Evolutionary conservation across 2,797 vertebrate species (phyloP).

Genomic region (Mus caroli): DNA sequence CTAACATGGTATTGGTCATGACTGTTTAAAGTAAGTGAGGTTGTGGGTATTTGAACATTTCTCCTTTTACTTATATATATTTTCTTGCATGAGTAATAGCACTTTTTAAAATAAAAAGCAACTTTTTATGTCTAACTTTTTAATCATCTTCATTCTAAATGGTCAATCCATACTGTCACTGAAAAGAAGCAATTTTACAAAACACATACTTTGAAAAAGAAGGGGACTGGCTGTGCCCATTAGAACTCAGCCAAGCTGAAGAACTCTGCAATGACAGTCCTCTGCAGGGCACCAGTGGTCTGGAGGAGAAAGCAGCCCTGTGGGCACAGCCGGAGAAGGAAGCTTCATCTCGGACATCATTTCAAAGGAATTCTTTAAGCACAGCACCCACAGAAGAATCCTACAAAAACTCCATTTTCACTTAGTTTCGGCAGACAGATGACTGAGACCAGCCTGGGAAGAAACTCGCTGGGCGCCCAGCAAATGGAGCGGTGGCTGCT

Average conservation of each 20-base stretch:
- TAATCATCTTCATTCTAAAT: not conserved
- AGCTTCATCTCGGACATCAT: constrained; percentile 49
- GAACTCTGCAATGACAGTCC: not conserved
- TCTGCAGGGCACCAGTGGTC: rapidly evolving
- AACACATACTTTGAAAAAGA: not conserved
- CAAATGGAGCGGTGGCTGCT: not conserved
- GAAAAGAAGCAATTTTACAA: not conserved
- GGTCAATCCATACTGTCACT: rapidly evolving
- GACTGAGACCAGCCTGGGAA: not conserved
- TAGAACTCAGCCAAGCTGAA: not conserved
- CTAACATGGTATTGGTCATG: not conserved
- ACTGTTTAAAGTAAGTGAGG: not conserved
- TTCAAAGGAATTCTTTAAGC: constrained; percentile 79
- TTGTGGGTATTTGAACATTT: constrained; percentile 4
- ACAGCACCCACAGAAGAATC: constrained; percentile 52
- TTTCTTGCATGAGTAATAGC: not conserved
- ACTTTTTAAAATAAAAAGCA: constrained; percentile 48
- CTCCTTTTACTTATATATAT: not conserved
- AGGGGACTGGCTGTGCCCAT: not conserved
- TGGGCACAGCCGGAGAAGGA: not conserved
- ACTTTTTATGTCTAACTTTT: not conserved
- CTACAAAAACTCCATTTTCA: constrained; percentile 57
- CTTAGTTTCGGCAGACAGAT: constrained; percentile 13
- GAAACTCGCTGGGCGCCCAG: not conserved
- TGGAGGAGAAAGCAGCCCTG: not conserved